Evolutionary conservation across 2,113 vertebrate species (phyloP).

Genomic region (Pterocles orientalis): DNA sequence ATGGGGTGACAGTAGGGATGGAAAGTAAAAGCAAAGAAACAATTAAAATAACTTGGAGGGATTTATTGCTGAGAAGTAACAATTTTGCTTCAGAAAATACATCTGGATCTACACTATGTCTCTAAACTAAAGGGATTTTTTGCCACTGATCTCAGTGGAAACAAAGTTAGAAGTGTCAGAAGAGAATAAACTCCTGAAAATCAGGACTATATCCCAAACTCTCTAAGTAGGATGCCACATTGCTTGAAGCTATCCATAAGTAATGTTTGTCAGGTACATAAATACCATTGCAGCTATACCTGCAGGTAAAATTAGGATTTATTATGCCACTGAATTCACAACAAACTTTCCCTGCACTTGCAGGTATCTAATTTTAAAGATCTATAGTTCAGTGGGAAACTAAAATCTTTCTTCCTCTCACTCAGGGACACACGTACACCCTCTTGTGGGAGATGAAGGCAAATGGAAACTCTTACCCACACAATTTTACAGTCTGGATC

Average conservation of each 20-base stretch:
- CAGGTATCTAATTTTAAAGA: background rate
- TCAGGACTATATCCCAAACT: background rate
- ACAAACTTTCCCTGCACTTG: background rate
- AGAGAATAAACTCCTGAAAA: background rate
- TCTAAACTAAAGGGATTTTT: background rate
- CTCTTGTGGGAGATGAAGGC: constrained; percentile 44
- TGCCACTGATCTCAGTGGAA: background rate
- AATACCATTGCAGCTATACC: background rate
- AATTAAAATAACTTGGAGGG: background rate
- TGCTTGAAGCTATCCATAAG: background rate
- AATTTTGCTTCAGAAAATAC: background rate
- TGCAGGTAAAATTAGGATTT: background rate
- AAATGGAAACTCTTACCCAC: background rate
- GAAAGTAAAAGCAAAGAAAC: constrained; percentile 14
- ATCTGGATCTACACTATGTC: background rate
- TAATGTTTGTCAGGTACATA: background rate
- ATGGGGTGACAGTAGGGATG: background rate
- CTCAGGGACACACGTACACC: background rate
- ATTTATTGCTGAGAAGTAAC: background rate
- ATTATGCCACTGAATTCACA: background rate
- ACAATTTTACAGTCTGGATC: background rate
- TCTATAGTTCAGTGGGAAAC: background rate
- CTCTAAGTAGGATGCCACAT: background rate
- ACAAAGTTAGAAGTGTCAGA: background rate
- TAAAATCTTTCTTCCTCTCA: background rate